phyloP scores from a whole-genome alignment of 2,797 vertebrate genomes.

The Myripristis jacobus region DNA sequence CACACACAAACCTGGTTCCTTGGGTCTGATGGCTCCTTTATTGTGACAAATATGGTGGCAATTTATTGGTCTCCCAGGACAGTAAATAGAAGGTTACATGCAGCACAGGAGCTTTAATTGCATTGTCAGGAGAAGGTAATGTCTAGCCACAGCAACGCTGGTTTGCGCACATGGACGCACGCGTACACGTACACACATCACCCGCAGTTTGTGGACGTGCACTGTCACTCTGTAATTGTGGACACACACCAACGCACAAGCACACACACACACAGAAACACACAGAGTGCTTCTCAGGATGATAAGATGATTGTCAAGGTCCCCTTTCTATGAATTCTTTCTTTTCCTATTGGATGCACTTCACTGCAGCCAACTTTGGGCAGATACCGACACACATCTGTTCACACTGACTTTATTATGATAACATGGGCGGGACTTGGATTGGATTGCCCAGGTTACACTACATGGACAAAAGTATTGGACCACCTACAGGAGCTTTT shows the following conservation, averaged over 20 bases:
- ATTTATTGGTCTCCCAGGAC: constrained; percentile 84
- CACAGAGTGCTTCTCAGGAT: constrained; percentile 21
- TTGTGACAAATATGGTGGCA: constrained; percentile 81
- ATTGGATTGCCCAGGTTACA: constrained; percentile 38
- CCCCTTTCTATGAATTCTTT: constrained; percentile 47
- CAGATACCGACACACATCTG: constrained; percentile 38
- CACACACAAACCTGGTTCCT: constrained; percentile 69
- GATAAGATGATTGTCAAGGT: constrained; percentile 67
- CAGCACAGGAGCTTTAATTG: constrained; percentile 81
- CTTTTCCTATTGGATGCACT: constrained; percentile 53
- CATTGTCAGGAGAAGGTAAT: constrained; percentile 78
- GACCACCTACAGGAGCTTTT: too few species aligned
- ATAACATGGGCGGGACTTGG: constrained; percentile 42
- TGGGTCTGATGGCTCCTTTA: constrained; percentile 79
- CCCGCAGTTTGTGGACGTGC: constrained; percentile 36
- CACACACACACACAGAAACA: constrained; percentile 6
- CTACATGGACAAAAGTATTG: too few species aligned
- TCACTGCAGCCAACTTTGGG: constrained; percentile 44
- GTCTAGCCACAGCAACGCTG: constrained; percentile 65
- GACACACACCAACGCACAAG: neutral
- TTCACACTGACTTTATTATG: constrained; percentile 37
- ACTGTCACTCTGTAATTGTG: constrained; percentile 28
- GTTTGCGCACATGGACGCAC: constrained; percentile 61
- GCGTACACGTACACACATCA: constrained; percentile 38
- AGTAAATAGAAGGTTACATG: constrained; percentile 83